Evolutionary conservation across 2,888 invertebrate genomes (phyloP), one percentile per base, ranked within the genome.

Genomic region (Physocephala rufipes): DNA sequence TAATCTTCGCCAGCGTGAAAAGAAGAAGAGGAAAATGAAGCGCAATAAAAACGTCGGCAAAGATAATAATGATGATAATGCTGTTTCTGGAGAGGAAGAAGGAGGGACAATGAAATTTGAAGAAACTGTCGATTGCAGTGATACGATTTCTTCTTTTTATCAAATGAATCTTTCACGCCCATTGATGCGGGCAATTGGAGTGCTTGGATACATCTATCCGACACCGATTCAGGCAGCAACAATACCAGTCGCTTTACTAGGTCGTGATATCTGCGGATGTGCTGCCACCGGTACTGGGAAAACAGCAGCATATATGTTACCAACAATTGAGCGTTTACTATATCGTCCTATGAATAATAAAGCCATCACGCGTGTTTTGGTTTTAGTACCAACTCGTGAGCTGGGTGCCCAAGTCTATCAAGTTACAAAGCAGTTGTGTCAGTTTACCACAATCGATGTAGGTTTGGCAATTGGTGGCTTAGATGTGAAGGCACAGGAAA

Each of bases 241-340:
- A 0, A 95, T 99, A 83, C 99, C 99, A 0, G 90, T 97, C 13
- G 98, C 96, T 3, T 87, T 99, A 71, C 87, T 95, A 77, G 96
- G 98, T 19, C 91, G 94, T 79, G 99, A 99, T 86, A 92, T 99
- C 78, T 99, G 98, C 87, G 99, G 97, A 13, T 99, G 99, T 88
- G 99, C 99, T 36, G 97, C 98, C 0, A 99, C 99, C 0, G 99
- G 99, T 67, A 93, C 95, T 9, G 98, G 99, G 68, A 99, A 99
- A 89, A 99, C 99, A 0, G 97, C 97, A 0, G 99, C 99, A 0
- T 99, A 98, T 86, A 98, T 99, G 95, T 87, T 99, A 78, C 99
- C 99, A 0, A 96, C 97, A 1, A 83, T 99, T 67, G 99, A 99
- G 87, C 89, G 99, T 74, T 88, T 99, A 73, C 86, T 99, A 15